phyloP scores from a whole-genome alignment of 2,113 vertebrate species.

The Bujurquina vittata region DNA sequence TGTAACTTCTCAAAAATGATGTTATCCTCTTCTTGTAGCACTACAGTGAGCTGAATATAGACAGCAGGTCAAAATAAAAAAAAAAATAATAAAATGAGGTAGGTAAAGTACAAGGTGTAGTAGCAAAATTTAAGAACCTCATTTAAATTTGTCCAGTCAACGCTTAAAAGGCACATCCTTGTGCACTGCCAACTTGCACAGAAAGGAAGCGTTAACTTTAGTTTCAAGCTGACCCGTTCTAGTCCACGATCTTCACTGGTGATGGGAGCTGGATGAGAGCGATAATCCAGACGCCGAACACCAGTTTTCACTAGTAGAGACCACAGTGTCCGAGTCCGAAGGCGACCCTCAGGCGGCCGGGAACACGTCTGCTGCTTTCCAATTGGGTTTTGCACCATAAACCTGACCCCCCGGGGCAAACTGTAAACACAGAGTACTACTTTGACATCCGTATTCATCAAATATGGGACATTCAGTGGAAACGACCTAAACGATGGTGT shows the following conservation, averaged over 20 bases:
- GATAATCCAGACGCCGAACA: background rate
- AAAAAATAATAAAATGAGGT: background rate
- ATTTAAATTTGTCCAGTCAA: background rate
- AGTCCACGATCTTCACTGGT: background rate
- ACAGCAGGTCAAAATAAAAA: background rate
- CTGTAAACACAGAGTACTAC: background rate
- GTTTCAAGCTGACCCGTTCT: background rate
- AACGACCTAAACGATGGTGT: no score
- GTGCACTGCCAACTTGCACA: background rate
- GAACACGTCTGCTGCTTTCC: rapidly evolving
- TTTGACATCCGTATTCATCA: background rate
- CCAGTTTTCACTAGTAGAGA: rapidly evolving
- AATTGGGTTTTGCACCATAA: background rate
- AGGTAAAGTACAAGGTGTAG: no score
- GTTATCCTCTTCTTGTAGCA: background rate
- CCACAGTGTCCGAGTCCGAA: background rate
- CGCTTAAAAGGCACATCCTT: background rate
- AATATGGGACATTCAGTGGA: background rate
- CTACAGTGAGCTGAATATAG: background rate
- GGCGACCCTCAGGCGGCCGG: background rate
- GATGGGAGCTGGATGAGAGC: background rate
- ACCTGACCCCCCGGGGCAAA: background rate
- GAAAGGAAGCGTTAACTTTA: background rate
- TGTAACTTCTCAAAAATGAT: background rate
- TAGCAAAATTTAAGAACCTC: background rate